Evolutionary conservation across 37 sponge, comb jelly and placozoan species (phyloP).

Genomic region (Ephydatia muelleri): DNA sequence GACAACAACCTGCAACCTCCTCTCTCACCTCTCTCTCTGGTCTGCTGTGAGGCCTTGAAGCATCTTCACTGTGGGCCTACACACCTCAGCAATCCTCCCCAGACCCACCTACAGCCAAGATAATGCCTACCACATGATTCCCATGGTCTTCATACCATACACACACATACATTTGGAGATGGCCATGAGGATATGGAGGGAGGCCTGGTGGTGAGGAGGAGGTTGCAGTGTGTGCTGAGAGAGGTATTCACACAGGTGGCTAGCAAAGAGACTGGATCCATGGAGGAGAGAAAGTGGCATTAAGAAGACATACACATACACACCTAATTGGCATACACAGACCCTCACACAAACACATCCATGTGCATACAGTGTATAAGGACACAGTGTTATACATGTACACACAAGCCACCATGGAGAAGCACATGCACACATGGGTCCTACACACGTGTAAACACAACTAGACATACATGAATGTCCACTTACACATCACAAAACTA

Average conservation of each 20-base stretch:
- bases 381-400: too few relatives aligned
- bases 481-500: too few relatives aligned
- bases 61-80: constrained; percentile 7
- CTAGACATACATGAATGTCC: too few relatives aligned
- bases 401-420: too few relatives aligned
- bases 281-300: background rate
- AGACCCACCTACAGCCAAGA: background rate
- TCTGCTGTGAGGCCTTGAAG: constrained; percentile 9
- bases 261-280: constrained; percentile 21
- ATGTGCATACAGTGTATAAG: too few relatives aligned
- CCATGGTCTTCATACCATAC: background rate
- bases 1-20: background rate
- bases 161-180: background rate
- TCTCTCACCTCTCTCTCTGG: constrained; percentile 5
- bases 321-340: background rate
- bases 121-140: background rate
- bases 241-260: constrained; percentile 24
- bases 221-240: background rate
- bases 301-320: background rate
- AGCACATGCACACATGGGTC: too few relatives aligned
- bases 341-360: too few relatives aligned
- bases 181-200: constrained; percentile 21
- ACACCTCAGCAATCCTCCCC: constrained; percentile 30
- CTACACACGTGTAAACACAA: too few relatives aligned
- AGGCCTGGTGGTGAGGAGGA: constrained; percentile 15